Base-by-base conservation (phyloP, 2,797 vertebrate species). In the Macropodus opercularis region DNA sequence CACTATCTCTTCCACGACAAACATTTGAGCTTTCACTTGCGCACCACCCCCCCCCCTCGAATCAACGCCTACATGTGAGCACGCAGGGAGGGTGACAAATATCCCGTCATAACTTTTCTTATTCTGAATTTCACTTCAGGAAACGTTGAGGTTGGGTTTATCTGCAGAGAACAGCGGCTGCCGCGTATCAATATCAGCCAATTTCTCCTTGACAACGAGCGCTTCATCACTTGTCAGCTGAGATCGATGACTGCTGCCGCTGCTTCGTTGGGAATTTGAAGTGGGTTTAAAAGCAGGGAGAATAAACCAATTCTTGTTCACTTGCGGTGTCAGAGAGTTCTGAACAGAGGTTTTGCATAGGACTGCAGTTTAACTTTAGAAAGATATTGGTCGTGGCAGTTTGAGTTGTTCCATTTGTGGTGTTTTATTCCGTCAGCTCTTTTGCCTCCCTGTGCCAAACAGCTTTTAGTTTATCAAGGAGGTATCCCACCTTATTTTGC, bases 141-240 rank as follows among this genome's bases (percentile, higher is more conserved):
- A 22, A 57, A 69, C 41, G 38, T 31, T 55, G 31, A 53, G 62
- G 46, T 56, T 43, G 17, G 7, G 13, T 60, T 50, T 75, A 36
- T 75, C 57, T 50, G 36, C 40, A 38, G 41, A 61, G 49, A 55
- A 12, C 22, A 60, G 49, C 27, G 1, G 21, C 48, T 46, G 51
- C 22, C 63, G 65, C 17, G 68, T 81, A 56, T 73, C 63, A 76
- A 34, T 54, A 69, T 44, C 46, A 57, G 17, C 21, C 41, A 19
- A 6, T 69, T 66, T 69, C 29, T 15, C 36, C 41, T 51, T 18
- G 29, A 65, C 42, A 62, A 52, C 23, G 60, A 43, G 11, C 40
- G 12, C 51, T 73, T 59, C 15, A 61, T 78, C 61, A 41, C 60
- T 43, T 41, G 59, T 69, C 56, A 54, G 63, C 34, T 34, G 26